phyloP scores from a whole-genome alignment of 2,888 invertebrate genomes.

The Luffia ferchaultella region DNA sequence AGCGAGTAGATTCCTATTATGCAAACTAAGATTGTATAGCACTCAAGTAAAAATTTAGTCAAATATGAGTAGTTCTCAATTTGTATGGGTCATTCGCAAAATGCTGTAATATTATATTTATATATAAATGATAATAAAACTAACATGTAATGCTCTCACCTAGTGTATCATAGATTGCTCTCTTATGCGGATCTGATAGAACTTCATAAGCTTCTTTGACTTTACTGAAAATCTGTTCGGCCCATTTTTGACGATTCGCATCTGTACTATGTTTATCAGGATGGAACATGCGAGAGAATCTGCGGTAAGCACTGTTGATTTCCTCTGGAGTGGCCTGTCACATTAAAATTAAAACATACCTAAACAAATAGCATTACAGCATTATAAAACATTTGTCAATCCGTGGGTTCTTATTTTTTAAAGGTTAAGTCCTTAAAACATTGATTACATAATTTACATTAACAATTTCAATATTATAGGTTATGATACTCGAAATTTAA shows the following conservation, averaged over 20 bases:
- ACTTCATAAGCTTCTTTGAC: constrained; percentile 96
- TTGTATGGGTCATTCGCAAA: too few relatives aligned
- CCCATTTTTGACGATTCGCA: constrained; percentile 83
- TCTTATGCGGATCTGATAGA: constrained; percentile 88
- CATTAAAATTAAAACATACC: constrained; percentile 13
- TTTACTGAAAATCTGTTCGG: constrained; percentile 91
- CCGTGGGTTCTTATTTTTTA: too few relatives aligned
- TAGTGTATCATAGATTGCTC: constrained; percentile 92
- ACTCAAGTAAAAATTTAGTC: too few relatives aligned
- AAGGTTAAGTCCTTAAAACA: too few relatives aligned
- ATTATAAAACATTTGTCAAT: too few relatives aligned
- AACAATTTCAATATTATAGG: background rate
- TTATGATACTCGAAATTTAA: constrained; percentile 9
- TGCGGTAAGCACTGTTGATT: constrained; percentile 91
- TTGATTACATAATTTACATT: background rate
- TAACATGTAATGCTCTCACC: constrained; percentile 37
- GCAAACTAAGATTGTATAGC: too few relatives aligned
- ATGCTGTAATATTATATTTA: too few relatives aligned
- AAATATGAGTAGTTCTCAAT: too few relatives aligned
- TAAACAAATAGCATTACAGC: too few relatives aligned
- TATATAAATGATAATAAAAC: too few relatives aligned
- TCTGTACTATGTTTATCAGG: constrained; percentile 94
- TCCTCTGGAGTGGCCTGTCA: constrained; percentile 90
- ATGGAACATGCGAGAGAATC: constrained; percentile 92
- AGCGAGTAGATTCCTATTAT: too few relatives aligned